phyloP scores from a whole-genome alignment of 2,888 invertebrate genomes.

The Acanthosepion pharaonis region DNA sequence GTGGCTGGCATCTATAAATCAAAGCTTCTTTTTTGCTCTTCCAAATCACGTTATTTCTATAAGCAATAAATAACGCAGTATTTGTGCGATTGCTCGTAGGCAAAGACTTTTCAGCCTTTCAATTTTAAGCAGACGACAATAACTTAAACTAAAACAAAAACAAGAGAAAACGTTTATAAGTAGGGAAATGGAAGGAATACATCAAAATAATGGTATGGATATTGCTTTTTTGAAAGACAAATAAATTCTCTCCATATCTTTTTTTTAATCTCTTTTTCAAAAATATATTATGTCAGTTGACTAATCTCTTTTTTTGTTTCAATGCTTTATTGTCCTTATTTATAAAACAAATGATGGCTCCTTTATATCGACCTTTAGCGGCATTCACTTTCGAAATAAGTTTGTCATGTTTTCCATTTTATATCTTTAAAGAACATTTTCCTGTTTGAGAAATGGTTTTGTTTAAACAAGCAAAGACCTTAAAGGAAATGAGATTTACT shows the following conservation, averaged over 20 bases:
- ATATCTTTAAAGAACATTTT: background rate
- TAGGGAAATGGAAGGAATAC: background rate
- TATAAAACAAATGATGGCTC: background rate
- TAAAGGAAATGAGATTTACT: no score
- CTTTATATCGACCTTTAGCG: background rate
- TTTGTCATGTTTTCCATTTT: background rate
- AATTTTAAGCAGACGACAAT: constrained; percentile 33
- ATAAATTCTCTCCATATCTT: constrained; percentile 4
- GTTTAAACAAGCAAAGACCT: no score
- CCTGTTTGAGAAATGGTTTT: no score
- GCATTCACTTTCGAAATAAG: background rate
- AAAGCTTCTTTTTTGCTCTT: background rate
- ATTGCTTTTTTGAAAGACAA: constrained; percentile 33
- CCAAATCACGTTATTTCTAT: background rate
- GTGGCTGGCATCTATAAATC: background rate
- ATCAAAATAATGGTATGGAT: constrained; percentile 12
- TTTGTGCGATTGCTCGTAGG: background rate
- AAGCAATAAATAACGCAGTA: background rate
- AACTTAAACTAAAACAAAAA: background rate
- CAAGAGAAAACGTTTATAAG: background rate
- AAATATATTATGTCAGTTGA: background rate
- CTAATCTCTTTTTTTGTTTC: background rate
- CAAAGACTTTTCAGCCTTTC: background rate
- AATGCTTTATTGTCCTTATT: background rate
- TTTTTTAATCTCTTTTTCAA: background rate